phyloP scores from a whole-genome alignment of 2,797 vertebrate genomes.

The Melanotaenia maccullochi region DNA sequence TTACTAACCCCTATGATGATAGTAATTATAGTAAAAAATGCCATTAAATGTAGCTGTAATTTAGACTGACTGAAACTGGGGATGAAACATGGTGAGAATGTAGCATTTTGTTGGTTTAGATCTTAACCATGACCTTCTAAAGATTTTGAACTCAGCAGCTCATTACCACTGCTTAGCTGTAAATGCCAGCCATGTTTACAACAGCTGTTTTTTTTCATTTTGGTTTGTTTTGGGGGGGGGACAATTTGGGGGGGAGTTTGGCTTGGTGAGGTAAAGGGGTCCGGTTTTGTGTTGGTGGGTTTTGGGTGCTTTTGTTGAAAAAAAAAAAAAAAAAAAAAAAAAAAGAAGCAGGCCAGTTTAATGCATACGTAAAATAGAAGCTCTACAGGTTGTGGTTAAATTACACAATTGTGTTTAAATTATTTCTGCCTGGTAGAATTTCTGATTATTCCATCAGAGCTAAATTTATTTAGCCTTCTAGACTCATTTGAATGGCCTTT shows the following conservation, averaged over 20 bases:
- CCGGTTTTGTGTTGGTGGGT: neutral
- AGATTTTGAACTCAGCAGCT: slow-evolving; percentile 25
- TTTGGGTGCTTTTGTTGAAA: neutral
- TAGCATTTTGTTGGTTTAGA: neutral
- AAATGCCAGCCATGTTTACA: slow-evolving; percentile 13
- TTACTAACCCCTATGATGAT: too few species aligned
- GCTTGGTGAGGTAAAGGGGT: too few species aligned
- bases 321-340: neutral
- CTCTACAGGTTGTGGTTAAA: neutral
- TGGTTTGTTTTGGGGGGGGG: too few species aligned
- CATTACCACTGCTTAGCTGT: slow-evolving; percentile 19
- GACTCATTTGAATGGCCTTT: neutral
- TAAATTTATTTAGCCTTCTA: neutral
- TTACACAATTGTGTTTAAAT: neutral
- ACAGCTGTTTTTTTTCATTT: too few species aligned
- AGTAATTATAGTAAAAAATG: neutral
- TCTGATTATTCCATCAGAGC: neutral
- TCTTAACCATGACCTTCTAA: neutral
- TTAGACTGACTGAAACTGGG: neutral
- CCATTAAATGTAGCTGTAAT: neutral
- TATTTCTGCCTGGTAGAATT: neutral
- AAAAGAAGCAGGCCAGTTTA: neutral
- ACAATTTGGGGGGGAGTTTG: too few species aligned
- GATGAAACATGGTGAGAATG: neutral
- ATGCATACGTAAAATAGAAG: neutral